These are phyloP conservation scores for Pelvicachromis taeniatus DNA, from an alignment of 2,113 vertebrate species.

Conservation along the genomic window DNA sequence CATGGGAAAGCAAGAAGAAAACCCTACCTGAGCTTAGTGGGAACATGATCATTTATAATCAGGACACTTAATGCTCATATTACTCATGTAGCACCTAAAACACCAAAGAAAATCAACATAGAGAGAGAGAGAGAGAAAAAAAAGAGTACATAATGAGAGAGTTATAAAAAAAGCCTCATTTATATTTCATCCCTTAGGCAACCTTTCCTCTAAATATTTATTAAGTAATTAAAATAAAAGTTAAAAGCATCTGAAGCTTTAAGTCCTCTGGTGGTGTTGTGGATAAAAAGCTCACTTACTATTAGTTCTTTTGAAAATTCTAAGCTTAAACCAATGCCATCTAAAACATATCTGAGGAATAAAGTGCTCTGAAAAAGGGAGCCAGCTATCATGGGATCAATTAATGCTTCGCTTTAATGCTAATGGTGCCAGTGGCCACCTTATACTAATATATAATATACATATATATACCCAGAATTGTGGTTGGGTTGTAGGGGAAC, in stretches of 20 bases:
- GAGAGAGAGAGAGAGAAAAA: background rate
- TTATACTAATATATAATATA: background rate
- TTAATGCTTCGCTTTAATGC: background rate
- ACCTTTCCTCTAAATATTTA: conserved; percentile 67
- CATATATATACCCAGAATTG: background rate
- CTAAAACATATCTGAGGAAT: conserved; percentile 1
- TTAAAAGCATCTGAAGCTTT: conserved; percentile 44
- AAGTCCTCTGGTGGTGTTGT: conserved; percentile 20
- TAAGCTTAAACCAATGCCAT: background rate
- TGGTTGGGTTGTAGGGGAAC: background rate
- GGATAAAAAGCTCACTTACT: conserved; percentile 32
- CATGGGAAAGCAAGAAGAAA: background rate
- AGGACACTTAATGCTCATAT: background rate
- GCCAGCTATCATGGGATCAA: background rate
- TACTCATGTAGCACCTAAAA: background rate
- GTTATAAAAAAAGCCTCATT: conserved; percentile 48
- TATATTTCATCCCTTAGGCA: conserved; percentile 51
- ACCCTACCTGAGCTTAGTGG: background rate
- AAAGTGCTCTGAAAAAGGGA: background rate
- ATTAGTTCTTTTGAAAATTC: conserved; percentile 34
- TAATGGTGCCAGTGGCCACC: background rate
- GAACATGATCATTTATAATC: background rate
- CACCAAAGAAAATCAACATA: background rate
- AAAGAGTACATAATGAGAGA: conserved; percentile 36
- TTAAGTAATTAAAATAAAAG: conserved; percentile 65